Evolutionary conservation across 2,888 invertebrate genomes (phyloP), one percentile per base, ranked within the genome.

Genomic region (Drosophila recens): DNA sequence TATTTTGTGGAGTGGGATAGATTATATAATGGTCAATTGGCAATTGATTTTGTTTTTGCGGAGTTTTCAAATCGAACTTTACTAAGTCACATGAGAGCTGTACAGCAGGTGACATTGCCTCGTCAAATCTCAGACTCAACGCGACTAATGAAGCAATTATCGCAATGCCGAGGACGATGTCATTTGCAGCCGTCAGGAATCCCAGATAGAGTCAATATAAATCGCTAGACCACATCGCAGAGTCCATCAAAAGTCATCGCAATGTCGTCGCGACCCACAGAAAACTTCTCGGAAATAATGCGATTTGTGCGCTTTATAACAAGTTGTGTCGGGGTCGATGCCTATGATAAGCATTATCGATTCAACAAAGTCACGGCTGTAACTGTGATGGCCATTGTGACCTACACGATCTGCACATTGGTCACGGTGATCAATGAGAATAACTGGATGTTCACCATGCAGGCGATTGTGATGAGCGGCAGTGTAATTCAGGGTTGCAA

Each of bases 381-480:
- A 0, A 23, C 40, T 1, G 10, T 53, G 0, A 5, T 40, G 5
- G 8, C 46, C 9, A 79, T 88, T 11, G 0, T 46, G 0, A 8
- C 36, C 0, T 88, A 85, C 36, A 48, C 52, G 8, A 17, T 40
- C 10, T 82, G 75, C 13, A 77, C 80, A 1, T 33, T 56, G 1
- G 51, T 36, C 6, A 85, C 82, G 2, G 75, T 83, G 11, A 1
- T 57, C 0, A 42, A 51, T 10, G 59, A 75, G 5, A 67, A 63
- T 42, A 45, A 76, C 40, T 80, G 75, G 78, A 78, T 70, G 40
- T 73, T 73, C 6, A 4, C 73, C 23, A 27, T 88, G n/a, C 73
- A 82, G 51, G 80, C 80, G 0, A 56, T 54, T 0, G 75, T 76
- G 27, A 87, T 79, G 77, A 30, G 74, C 30, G 82, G 87, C 42